Evolutionary conservation across 2,888 invertebrate species (phyloP), one percentile per base, ranked within the genome.

Genomic region (Conus canariensis): DNA sequence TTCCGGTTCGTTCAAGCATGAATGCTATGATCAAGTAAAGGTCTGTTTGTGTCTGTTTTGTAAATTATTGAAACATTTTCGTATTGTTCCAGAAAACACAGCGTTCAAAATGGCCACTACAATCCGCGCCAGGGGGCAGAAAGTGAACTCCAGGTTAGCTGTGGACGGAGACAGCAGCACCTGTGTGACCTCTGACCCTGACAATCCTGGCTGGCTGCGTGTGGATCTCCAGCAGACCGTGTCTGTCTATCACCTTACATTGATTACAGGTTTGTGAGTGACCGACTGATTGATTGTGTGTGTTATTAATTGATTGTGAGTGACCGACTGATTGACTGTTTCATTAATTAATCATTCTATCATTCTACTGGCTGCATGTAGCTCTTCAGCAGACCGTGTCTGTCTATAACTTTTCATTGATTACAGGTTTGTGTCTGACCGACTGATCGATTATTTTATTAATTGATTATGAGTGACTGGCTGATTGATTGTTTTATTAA

Each of bases 111-210:
- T 89, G 89, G 85, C 85, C 4, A n/a, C 89, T 22, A 25, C 85
- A 70, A 85, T 89, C 16, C 85, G 89, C 45, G 56, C 85, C 12
- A 25, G 67, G n/a, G 64, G 59, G 8, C 67, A 64, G 6, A 14
- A 82, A 12, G 30, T n/a, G 10, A 83, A 56, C 4, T n/a, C 89
- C 45, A 25, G 14, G 12, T 56, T 22, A 19, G 85, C 85, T 56
- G 85, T 89, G 22, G 89, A 89, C 77, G 85, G 89, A 7, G 85
- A 89, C 25, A 22, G 56, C 58, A 89, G 70, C 89, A 89, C 89
- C 25, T 89, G 89, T 30, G 85, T 85, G 59, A 85, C 82, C 70
- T 89, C 89, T 59, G 83, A 64, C 25, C 85, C 89, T n/a, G 60
- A 85, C 59, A 59, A 67, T 22, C 74, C 89, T 1, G 89, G 89